phyloP scores from a whole-genome alignment of 2,113 vertebrate species.

The Etia nguti region DNA sequence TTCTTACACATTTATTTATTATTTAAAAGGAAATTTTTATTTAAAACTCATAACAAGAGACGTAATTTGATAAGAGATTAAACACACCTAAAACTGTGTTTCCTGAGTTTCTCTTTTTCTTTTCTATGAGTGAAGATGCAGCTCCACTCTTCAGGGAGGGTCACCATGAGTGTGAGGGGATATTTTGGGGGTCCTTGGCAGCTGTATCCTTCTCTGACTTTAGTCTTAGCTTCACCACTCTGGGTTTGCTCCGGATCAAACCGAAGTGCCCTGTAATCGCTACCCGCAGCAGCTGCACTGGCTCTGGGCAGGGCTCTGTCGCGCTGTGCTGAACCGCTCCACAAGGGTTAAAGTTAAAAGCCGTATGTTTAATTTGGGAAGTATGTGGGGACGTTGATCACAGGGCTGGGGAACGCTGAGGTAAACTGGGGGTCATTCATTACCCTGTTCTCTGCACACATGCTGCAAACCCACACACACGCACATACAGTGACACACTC shows the following conservation, averaged over 20 bases:
- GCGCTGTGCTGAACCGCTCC: neutral
- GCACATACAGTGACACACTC: neutral
- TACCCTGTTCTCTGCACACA: neutral
- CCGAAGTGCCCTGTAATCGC: slow-evolving; percentile 41
- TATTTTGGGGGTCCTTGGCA: slow-evolving; percentile 15
- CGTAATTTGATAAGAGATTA: neutral
- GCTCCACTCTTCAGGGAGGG: neutral
- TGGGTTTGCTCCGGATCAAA: neutral
- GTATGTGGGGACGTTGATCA: slow-evolving; percentile 41
- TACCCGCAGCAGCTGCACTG: slow-evolving; percentile 51
- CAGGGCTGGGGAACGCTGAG: slow-evolving; percentile 38
- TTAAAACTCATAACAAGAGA: neutral
- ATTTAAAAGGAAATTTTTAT: neutral
- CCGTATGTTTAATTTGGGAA: slow-evolving; percentile 55
- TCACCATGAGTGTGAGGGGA: neutral
- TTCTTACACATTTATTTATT: neutral
- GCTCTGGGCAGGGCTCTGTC: neutral
- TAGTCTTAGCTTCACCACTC: neutral
- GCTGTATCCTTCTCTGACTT: neutral
- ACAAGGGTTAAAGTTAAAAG: slow-evolving; percentile 37
- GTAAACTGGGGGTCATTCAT: slow-evolving; percentile 38
- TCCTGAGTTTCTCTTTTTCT: neutral
- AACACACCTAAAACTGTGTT: neutral
- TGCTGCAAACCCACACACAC: neutral
- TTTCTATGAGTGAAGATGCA: neutral